phyloP scores from a whole-genome alignment of 2,113 vertebrate genomes.

The Xyliphius kryptos region DNA sequence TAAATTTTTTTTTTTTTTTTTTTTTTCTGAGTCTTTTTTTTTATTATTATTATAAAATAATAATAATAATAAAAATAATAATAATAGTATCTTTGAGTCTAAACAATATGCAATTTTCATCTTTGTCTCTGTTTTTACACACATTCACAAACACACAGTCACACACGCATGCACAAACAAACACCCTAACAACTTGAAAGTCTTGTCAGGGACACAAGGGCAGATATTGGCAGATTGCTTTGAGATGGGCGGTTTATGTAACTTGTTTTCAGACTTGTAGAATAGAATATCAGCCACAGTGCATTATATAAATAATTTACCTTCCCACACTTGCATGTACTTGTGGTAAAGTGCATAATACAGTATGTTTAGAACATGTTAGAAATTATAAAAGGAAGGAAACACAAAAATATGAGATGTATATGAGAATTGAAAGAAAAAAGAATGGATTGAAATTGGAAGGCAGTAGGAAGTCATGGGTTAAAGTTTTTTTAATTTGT shows the following conservation, averaged over 20 bases:
- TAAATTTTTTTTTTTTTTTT: no score
- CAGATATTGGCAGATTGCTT: constrained; percentile 26
- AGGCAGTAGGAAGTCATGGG: no score
- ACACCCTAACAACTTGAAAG: constrained; percentile 7
- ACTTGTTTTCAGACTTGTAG: constrained; percentile 25
- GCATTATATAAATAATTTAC: constrained; percentile 32
- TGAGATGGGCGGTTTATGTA: constrained; percentile 25
- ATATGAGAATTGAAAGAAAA: constrained; percentile 14
- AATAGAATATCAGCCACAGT: constrained; percentile 18
- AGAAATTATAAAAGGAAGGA: no score
- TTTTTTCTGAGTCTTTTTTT: no score
- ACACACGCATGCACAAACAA: constrained; percentile 1
- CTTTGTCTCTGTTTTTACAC: no score
- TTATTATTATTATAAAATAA: no score
- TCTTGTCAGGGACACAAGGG: constrained; percentile 16
- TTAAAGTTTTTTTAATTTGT: constrained; percentile 6
- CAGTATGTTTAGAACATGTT: constrained; percentile 3
- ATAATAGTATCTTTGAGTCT: no score
- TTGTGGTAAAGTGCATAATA: constrained; percentile 12
- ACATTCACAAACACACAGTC: no score
- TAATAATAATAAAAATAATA: no score
- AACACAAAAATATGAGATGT: no score
- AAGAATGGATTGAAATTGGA: no score
- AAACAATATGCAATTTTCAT: no score
- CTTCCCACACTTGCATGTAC: constrained; percentile 10